Evolutionary conservation across 2,888 invertebrate species (phyloP).

Genomic region (Pecten maximus): DNA sequence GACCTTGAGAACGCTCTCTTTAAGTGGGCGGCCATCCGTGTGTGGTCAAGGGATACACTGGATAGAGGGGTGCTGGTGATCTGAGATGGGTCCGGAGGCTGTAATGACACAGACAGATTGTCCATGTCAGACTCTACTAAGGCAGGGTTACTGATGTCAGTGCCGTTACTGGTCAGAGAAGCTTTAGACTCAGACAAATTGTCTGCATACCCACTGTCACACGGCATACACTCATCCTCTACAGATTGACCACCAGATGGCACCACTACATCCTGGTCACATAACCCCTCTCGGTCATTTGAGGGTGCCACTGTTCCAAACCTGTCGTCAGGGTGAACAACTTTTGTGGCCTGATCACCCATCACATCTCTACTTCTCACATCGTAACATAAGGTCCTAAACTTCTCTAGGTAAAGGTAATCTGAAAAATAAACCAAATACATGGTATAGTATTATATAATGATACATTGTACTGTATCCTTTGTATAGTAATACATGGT

Average conservation of each 20-base stretch:
- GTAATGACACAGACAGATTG: neutral
- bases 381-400: neutral
- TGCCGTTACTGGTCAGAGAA: neutral
- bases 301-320: neutral
- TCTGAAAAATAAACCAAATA: neutral
- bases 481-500: neutral
- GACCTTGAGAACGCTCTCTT: constrained; percentile 16
- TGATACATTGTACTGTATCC: neutral
- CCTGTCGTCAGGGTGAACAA: neutral
- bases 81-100: neutral
- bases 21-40: neutral
- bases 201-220: neutral
- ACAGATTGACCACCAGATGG: neutral
- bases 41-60: constrained; percentile 1
- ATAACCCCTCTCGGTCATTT: neutral
- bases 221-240: neutral
- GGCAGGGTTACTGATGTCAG: neutral
- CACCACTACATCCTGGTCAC: neutral
- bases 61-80: neutral
- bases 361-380: neutral
- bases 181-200: neutral
- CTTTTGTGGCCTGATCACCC: neutral
- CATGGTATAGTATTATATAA: neutral
- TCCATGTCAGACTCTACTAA: neutral
- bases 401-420: neutral